Evolutionary conservation across 2,797 vertebrate species (phyloP), one percentile per base, ranked within the genome.

Genomic region (Crypturellus tataupa): DNA sequence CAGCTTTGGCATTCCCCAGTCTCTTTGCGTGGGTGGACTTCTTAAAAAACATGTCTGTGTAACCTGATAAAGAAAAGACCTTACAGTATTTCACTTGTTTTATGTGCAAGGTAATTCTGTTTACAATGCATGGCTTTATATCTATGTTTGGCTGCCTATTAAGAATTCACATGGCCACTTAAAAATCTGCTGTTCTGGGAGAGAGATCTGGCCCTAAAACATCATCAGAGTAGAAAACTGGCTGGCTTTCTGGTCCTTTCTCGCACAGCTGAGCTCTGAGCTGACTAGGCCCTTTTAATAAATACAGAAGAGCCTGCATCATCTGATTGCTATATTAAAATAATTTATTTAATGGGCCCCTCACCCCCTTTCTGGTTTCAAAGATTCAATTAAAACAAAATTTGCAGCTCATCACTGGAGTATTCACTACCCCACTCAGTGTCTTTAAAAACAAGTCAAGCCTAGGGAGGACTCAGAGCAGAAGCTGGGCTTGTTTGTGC

Each of bases 51-150:
- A 84, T 7, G 92, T 81, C 63, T 80, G 77, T 42, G 69, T 97
- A 98, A 98, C 98, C 98, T 98, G 92, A 93, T 91, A 95, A 94
- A 94, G 89, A 94, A 6, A 62, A 89, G 33, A 77, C 33, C 89
- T 94, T 77, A 85, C 53, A 70, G 75, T 60, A 90, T 95, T 86
- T 80, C 85, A 31, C 55, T 89, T 4, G 0, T 62, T 94, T 95
- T 91, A 62, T 89, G 53, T 65, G 83, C 49, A 78, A 80, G n/a
- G 73, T 79, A 91, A 91, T 92, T 96, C 91, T 82, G 77, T 93
- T 96, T 96, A 91, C 77, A 93, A 78, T 75, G 68, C 83, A 82
- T 4, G 31, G 77, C 3, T 91, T 95, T 85, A 44, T 84, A 91
- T 77, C 75, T 88, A 2, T 44, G 47, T 94, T 96, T 82, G 59